A percentile compares a stretch with the other conserved stretches of the same genome.
phyloP scores from a whole-genome alignment of 2,113 vertebrate species.

The Eudorcas thomsonii region DNA sequence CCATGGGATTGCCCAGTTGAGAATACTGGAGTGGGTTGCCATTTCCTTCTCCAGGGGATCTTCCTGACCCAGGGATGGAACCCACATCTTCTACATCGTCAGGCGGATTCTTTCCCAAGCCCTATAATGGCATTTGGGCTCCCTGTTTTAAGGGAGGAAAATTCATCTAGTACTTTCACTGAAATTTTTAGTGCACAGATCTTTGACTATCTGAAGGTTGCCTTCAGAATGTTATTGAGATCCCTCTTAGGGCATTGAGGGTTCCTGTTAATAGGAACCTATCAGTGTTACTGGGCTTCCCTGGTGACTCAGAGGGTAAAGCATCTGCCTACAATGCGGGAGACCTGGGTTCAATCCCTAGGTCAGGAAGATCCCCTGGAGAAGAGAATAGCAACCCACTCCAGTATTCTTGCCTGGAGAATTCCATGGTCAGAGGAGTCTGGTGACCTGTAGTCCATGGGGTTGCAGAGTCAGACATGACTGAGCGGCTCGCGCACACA shows the following conservation, averaged over 20 bases:
- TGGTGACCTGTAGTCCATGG: background rate
- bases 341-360: background rate
- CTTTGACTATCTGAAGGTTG: background rate
- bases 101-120: background rate
- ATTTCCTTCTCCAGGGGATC: background rate
- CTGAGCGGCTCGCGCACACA: background rate
- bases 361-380: background rate
- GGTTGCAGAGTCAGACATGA: accelerated
- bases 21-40: background rate
- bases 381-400: background rate
- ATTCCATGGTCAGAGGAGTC: background rate
- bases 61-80: background rate
- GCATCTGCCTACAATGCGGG: background rate
- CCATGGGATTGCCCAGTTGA: background rate
- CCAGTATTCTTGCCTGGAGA: background rate
- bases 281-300: background rate
- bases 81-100: background rate
- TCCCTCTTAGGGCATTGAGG: background rate
- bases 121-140: background rate
- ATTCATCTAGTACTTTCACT: background rate
- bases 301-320: background rate
- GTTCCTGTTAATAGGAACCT: background rate
- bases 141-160: background rate
- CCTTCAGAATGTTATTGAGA: background rate
- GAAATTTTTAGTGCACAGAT: background rate